Evolutionary conservation across 2,797 vertebrate species (phyloP).

Genomic region (Sebastes miniatus): DNA sequence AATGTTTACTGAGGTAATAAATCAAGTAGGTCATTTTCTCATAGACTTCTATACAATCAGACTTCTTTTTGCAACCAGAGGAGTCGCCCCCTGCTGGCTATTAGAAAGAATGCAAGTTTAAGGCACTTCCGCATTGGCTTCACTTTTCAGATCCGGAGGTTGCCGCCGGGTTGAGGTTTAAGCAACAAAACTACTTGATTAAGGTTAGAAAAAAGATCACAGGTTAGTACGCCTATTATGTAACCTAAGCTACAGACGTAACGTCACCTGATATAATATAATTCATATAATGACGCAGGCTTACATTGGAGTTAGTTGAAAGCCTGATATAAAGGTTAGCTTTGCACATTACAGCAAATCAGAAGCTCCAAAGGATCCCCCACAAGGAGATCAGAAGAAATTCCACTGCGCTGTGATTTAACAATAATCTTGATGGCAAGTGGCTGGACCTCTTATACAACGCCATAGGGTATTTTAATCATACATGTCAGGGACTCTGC

Average conservation of each 20-base stretch:
- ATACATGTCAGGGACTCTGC: constrained; percentile 1
- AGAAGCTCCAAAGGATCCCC: neutral
- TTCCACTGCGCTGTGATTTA: constrained; percentile 36
- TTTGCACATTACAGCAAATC: constrained; percentile 15
- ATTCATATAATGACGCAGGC: neutral
- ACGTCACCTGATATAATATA: neutral
- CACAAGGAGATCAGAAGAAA: constrained; percentile 38
- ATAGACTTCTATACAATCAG: neutral
- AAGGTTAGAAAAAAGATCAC: neutral
- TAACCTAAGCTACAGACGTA: neutral
- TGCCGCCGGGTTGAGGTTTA: neutral
- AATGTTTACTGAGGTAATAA: too few species aligned
- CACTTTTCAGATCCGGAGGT: neutral
- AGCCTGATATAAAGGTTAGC: constrained; percentile 5
- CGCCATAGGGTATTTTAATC: constrained; percentile 7
- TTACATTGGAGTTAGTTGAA: neutral
- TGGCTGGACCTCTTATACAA: constrained; percentile 11
- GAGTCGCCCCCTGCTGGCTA: too few species aligned
- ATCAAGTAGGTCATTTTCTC: neutral
- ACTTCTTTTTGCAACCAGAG: neutral
- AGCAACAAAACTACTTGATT: neutral
- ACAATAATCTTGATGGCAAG: constrained; percentile 42
- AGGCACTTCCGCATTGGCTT: too few species aligned
- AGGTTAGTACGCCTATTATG: neutral
- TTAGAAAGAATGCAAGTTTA: neutral